phyloP scores from a whole-genome alignment of 1,140 invertebrate species.

The Tachypleus tridentatus region DNA sequence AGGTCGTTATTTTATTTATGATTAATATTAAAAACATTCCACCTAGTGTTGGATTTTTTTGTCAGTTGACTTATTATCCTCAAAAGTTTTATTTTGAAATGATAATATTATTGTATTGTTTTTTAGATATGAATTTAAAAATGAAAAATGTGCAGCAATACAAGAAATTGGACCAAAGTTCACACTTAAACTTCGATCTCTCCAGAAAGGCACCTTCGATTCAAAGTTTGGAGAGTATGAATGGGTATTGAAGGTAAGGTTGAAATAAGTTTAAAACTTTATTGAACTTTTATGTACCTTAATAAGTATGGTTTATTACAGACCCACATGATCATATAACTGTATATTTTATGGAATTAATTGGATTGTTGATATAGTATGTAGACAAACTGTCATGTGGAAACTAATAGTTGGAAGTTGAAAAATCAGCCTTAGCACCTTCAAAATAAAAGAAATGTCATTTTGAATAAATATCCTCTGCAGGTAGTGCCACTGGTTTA shows the following conservation, averaged over 20 bases:
- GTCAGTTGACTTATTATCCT: not conserved
- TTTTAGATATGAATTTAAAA: constrained; percentile 69
- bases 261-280: constrained; percentile 28
- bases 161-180: constrained; percentile 91
- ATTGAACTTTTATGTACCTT: too few species aligned
- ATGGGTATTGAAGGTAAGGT: constrained; percentile 89
- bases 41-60: constrained; percentile 4
- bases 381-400: too few species aligned
- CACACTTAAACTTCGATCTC: constrained; percentile 77
- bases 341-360: too few species aligned
- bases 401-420: too few species aligned
- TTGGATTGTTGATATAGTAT: too few species aligned
- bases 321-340: too few species aligned
- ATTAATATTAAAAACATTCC: not conserved
- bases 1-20: too few species aligned
- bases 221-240: constrained; percentile 92
- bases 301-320: too few species aligned
- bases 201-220: constrained; percentile 96
- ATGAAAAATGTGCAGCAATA: constrained; percentile 65
- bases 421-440: too few species aligned
- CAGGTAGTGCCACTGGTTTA: too few species aligned
- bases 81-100: constrained; percentile 1
- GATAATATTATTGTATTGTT: not conserved
- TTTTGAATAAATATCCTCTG: too few species aligned
- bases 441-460: too few species aligned